Percentiles rank a stretch among this genome's conserved stretches.
Evolutionary conservation across 2,113 vertebrate genomes (phyloP).

Genomic region (Spea multiplicata): DNA sequence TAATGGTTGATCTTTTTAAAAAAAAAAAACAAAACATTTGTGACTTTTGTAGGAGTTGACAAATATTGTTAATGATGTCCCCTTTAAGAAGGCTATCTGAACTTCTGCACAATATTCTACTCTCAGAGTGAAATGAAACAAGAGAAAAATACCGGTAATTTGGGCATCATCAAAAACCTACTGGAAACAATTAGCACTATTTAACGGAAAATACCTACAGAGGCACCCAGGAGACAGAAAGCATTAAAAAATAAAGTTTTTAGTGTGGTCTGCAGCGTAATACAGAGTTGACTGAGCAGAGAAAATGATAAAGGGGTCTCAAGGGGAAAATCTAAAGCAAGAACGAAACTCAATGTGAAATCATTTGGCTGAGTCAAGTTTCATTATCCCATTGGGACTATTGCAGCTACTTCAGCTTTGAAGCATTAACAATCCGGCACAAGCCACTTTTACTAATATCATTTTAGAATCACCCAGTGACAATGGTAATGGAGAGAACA

Average conservation of each 20-base stretch:
- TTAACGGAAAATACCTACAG: constrained; percentile 15
- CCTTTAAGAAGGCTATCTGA: too few relatives aligned
- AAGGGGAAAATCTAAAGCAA: constrained; percentile 38
- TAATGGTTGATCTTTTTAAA: too few relatives aligned
- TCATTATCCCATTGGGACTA: constrained; percentile 37
- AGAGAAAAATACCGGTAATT: constrained; percentile 27
- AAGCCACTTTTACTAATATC: constrained; percentile 30
- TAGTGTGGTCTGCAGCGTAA: constrained; percentile 22
- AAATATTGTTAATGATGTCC: too few relatives aligned
- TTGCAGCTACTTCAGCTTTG: constrained; percentile 30
- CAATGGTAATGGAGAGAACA: constrained; percentile 26
- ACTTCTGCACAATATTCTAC: constrained; percentile 9
- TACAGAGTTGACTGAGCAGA: constrained; percentile 26
- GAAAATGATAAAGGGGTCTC: constrained; percentile 40
- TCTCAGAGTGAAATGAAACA: constrained; percentile 17
- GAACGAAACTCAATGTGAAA: constrained; percentile 41
- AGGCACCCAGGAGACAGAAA: constrained; percentile 9
- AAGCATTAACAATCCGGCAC: constrained; percentile 28
- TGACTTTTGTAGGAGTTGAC: too few relatives aligned
- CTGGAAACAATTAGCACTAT: constrained; percentile 38
- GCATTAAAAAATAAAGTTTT: constrained; percentile 36
- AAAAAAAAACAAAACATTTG: too few relatives aligned
- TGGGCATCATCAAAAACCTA: constrained; percentile 18
- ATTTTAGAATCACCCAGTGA: constrained; percentile 38
- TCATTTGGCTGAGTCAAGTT: constrained; percentile 48